A percentile compares a stretch with the other conserved stretches of the same genome.
Evolutionary conservation across 2,888 invertebrate genomes (phyloP).

Genomic region (Athrips mouffetella): DNA sequence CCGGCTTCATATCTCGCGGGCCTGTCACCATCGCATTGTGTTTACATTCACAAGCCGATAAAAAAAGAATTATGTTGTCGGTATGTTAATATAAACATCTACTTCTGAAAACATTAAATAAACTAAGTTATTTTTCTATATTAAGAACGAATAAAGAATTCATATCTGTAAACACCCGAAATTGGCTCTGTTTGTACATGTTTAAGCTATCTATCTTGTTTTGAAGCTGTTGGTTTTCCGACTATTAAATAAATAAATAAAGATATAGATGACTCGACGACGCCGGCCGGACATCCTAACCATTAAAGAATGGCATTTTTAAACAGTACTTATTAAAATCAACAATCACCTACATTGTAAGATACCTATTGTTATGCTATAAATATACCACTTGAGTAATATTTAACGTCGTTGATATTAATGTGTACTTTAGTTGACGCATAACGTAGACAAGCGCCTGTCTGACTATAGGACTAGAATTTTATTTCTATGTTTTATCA

Average conservation of each 20-base stretch:
- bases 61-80: constrained; percentile 45
- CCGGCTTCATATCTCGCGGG: constrained; percentile 59
- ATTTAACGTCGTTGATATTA: neutral
- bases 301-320: constrained; percentile 6
- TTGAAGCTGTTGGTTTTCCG: too few species aligned
- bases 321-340: constrained; percentile 7
- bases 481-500: too few species aligned
- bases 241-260: too few species aligned
- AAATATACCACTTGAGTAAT: neutral
- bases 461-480: too few species aligned
- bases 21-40: constrained; percentile 65
- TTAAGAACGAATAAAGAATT: too few species aligned
- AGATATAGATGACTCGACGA: too few species aligned
- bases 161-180: too few species aligned
- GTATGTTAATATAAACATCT: constrained; percentile 17
- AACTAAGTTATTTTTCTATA: too few species aligned
- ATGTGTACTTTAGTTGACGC: too few species aligned
- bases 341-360: constrained; percentile 11
- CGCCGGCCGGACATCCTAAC: neutral
- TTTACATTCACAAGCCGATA: constrained; percentile 61
- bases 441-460: neutral
- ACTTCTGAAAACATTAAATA: too few species aligned
- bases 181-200: too few species aligned
- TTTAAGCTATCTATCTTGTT: too few species aligned
- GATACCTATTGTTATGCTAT: constrained; percentile 3